Conservation (phyloP, 2,888 invertebrate genomes). For the Encarsia formosa region DNA sequence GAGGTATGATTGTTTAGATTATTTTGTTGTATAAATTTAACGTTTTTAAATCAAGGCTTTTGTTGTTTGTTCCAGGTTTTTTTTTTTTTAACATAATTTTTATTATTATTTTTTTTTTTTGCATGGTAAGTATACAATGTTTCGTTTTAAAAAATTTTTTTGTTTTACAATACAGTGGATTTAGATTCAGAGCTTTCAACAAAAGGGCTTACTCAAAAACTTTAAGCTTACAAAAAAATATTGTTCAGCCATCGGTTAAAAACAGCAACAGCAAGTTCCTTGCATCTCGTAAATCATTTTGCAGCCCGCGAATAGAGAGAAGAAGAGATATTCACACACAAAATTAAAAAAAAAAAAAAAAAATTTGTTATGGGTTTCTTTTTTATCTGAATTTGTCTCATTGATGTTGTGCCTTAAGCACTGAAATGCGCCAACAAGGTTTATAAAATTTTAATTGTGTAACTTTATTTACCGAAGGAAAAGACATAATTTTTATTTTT, state of each 20-base stretch:
- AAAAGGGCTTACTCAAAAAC: slow-evolving; percentile 26
- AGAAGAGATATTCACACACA: neutral
- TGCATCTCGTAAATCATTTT: slow-evolving; percentile 10
- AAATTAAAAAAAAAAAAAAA: slow-evolving; percentile 28
- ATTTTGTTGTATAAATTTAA: slow-evolving; percentile 26
- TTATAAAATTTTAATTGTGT: too few species aligned
- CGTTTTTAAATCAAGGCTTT: slow-evolving; percentile 23
- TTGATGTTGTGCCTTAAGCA: slow-evolving; percentile 15
- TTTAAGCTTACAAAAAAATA: slow-evolving; percentile 27
- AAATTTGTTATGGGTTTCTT: slow-evolving; percentile 14
- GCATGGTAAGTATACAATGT: neutral
- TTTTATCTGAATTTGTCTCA: slow-evolving; percentile 25
- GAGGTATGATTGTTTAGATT: slow-evolving; percentile 65
- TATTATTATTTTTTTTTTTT: neutral
- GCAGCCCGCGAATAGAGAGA: too few species aligned
- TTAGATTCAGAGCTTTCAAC: slow-evolving; percentile 1
- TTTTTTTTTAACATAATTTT: neutral
- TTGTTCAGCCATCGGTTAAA: slow-evolving; percentile 26
- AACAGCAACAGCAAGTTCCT: slow-evolving; percentile 10
- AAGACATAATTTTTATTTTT: too few species aligned
- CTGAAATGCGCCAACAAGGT: slow-evolving; percentile 40
- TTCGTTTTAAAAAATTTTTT: neutral
- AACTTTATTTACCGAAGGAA: too few species aligned
- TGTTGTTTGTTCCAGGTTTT: slow-evolving; percentile 12
- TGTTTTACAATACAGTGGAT: neutral